Conservation (phyloP, 1,140 invertebrate genomes). For the Achroia grisella region DNA sequence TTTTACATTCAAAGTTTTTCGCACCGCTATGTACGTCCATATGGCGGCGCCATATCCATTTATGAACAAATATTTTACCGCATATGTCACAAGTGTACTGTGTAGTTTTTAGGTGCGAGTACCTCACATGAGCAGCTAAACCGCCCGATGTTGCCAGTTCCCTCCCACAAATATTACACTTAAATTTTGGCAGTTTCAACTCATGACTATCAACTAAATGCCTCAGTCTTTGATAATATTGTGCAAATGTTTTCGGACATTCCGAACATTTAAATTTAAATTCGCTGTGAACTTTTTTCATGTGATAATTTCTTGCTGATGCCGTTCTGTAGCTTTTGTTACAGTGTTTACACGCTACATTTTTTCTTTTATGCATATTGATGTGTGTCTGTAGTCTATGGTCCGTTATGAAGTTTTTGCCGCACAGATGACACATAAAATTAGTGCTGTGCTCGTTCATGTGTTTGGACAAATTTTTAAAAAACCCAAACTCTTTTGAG, state of each 20-base stretch:
- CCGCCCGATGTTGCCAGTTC: constrained; percentile 3
- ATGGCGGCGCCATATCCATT: constrained; percentile 40
- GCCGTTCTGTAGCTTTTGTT: constrained; percentile 2
- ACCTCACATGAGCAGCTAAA: constrained; percentile 1
- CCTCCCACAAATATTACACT: constrained; percentile 7
- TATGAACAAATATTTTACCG: constrained; percentile 12
- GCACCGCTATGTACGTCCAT: constrained; percentile 74
- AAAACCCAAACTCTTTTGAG: constrained; percentile 9
- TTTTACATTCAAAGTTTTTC: constrained; percentile 77
- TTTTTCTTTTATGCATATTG: constrained; percentile 2
- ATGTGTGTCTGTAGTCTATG: constrained; percentile 9
- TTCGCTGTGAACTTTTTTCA: constrained; percentile 6
- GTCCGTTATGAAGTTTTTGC: constrained; percentile 8
- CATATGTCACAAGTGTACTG: constrained; percentile 8
- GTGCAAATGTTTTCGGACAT: constrained; percentile 8
- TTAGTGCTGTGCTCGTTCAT: constrained; percentile 13
- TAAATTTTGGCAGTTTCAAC: constrained; percentile 21
- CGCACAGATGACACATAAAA: constrained; percentile 13
- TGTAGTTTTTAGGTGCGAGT: constrained; percentile 6
- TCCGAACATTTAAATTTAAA: constrained; percentile 8
- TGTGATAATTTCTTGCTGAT: constrained; percentile 6
- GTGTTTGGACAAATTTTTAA: constrained; percentile 12
- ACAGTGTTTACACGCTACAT: constrained; percentile 9
- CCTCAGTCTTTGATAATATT: constrained; percentile 8
- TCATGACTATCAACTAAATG: constrained; percentile 10